Evolutionary conservation across 2,113 vertebrate species (phyloP).

Genomic region (Eudyptes chrysolophus): DNA sequence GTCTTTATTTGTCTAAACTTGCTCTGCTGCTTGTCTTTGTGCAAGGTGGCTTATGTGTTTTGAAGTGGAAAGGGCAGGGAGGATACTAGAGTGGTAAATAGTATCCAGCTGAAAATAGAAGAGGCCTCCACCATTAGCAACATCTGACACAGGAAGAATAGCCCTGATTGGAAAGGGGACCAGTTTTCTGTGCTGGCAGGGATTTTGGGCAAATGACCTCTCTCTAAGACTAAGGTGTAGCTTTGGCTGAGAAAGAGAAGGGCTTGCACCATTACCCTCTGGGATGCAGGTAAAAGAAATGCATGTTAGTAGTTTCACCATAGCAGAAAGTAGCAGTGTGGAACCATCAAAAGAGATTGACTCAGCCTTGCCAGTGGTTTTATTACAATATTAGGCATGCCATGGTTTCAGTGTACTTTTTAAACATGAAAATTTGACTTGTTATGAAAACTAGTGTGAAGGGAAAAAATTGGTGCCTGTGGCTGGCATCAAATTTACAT

Average conservation of each 20-base stretch:
- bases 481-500: neutral
- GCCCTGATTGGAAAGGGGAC: neutral
- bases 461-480: neutral
- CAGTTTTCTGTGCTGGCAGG: neutral
- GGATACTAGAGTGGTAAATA: neutral
- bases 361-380: neutral
- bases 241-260: neutral
- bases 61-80: neutral
- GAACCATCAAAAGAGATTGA: neutral
- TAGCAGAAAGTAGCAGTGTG: neutral
- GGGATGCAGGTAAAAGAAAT: neutral
- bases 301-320: fast-evolving
- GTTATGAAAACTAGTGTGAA: neutral
- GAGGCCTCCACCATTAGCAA: neutral
- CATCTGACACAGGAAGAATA: neutral
- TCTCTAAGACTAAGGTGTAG: neutral
- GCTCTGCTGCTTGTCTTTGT: neutral
- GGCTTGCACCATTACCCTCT: neutral
- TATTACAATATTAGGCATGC: neutral
- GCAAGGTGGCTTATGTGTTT: neutral
- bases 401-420: neutral
- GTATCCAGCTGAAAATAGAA: neutral
- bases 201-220: neutral
- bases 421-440: neutral
- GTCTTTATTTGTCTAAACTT: neutral